phyloP scores from a whole-genome alignment of 2,888 invertebrate genomes.

The Mimas tiliae region DNA sequence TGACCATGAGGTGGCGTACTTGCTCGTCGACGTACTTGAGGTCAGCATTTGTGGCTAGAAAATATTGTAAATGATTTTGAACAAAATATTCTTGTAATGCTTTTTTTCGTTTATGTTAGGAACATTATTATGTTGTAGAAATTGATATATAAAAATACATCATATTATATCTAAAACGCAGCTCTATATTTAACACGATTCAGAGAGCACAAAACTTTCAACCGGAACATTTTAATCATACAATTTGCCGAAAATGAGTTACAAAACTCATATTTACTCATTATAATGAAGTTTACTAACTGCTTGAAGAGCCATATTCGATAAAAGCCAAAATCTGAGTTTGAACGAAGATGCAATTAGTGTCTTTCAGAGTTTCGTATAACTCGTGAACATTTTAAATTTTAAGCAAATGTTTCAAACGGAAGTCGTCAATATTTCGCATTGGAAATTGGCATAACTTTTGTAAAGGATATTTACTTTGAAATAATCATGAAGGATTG shows the following conservation, averaged over 20 bases:
- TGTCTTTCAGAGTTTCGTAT: constrained; percentile 38
- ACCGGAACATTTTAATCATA: neutral
- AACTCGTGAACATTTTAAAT: constrained; percentile 32
- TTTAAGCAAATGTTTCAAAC: constrained; percentile 26
- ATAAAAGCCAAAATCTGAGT: constrained; percentile 42
- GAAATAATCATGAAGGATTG: neutral
- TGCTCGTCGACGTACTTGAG: too few species aligned
- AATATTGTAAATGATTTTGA: too few species aligned
- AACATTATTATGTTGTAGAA: too few species aligned
- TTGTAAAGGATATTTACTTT: neutral
- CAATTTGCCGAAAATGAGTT: constrained; percentile 20
- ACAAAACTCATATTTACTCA: constrained; percentile 29
- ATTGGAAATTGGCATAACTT: constrained; percentile 8
- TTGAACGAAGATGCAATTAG: constrained; percentile 48
- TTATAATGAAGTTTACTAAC: constrained; percentile 41
- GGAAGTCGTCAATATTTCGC: neutral
- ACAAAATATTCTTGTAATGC: too few species aligned
- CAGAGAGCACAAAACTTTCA: neutral
- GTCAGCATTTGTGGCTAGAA: too few species aligned
- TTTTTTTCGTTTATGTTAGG: too few species aligned
- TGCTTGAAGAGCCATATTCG: constrained; percentile 44
- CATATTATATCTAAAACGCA: too few species aligned
- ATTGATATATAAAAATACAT: too few species aligned
- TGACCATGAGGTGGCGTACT: too few species aligned
- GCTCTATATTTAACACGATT: too few species aligned